Conservation (phyloP, 2,888 invertebrate genomes). For the Thysanoteuthis rhombus region DNA sequence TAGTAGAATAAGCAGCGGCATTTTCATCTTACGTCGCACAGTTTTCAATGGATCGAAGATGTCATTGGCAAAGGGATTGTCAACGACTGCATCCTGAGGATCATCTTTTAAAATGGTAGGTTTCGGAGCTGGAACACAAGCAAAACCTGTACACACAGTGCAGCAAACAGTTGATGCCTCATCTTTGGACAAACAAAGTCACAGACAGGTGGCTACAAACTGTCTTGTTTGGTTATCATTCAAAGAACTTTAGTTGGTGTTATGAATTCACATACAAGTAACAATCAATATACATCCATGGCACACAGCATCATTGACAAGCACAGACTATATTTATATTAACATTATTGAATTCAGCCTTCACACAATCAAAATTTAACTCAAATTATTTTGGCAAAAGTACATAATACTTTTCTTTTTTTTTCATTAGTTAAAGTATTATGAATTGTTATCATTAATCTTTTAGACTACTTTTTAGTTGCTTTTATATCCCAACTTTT, state of each 20-base stretch:
- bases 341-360: not conserved
- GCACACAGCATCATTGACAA: not conserved
- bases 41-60: conserved; percentile 55
- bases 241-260: not conserved
- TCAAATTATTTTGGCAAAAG: not conserved
- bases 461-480: too few species aligned
- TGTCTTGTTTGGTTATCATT: not conserved
- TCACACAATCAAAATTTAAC: not conserved
- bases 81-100: conserved; percentile 20
- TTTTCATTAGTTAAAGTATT: too few species aligned
- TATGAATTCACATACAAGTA: not conserved
- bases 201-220: not conserved
- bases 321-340: not conserved
- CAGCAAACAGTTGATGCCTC: too few species aligned
- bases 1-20: not conserved
- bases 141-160: not conserved
- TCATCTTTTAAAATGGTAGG: not conserved
- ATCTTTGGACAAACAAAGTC: not conserved
- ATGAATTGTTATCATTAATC: too few species aligned
- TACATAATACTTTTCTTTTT: not conserved
- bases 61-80: conserved; percentile 54
- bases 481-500: too few species aligned
- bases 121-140: conserved; percentile 23
- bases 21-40: conserved; percentile 13
- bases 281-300: not conserved